Base-by-base conservation (phyloP, 2,888 invertebrate genomes). In the Mesorhabditis belari region DNA sequence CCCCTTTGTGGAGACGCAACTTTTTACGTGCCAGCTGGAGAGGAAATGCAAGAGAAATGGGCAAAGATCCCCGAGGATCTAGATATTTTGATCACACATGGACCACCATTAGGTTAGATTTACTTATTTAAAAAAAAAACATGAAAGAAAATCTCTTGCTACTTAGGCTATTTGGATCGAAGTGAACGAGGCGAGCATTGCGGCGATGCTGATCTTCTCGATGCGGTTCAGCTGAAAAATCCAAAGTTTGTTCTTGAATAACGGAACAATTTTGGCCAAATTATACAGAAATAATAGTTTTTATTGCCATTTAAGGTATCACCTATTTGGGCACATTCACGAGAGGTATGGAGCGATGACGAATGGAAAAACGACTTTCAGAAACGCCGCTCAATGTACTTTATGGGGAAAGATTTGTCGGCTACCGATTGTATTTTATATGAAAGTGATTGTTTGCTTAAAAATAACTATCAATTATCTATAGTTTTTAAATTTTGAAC, bases 271-370 rank as follows among this genome's bases (percentile, higher is more conserved):
- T n/a, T n/a, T n/a, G n/a, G 29, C n/a, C n/a, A n/a, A n/a, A n/a
- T n/a, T n/a, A n/a, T n/a, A n/a, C n/a, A n/a, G n/a, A n/a, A n/a
- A n/a, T n/a, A n/a, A n/a, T n/a, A n/a, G n/a, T n/a, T n/a, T n/a
- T n/a, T n/a, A n/a, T n/a, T n/a, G n/a, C n/a, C n/a, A n/a, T n/a
- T n/a, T n/a, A 19, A 88, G 88, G 79, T 89, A 89, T 81, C 90
- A 91, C 81, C 86, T 91, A 9, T 91, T 89, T 83, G 91, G 91
- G 0, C 91, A 91, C 81, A 88, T 91, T 60, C 91, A 91, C 83
- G 90, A 90, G 85, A 89, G 88, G 27, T 69, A 75, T 57, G 76
- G 77, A 49, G 64, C 65, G 29, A 57, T 74, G 9, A 68, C 65
- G 17, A 79, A 79, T 53, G 69, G 64, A 5, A 85, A 86, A 78